Evolutionary conservation across 1,140 invertebrate species (phyloP), one percentile per base, ranked within the genome.

Genomic region (Hylaeus anthracinus): DNA sequence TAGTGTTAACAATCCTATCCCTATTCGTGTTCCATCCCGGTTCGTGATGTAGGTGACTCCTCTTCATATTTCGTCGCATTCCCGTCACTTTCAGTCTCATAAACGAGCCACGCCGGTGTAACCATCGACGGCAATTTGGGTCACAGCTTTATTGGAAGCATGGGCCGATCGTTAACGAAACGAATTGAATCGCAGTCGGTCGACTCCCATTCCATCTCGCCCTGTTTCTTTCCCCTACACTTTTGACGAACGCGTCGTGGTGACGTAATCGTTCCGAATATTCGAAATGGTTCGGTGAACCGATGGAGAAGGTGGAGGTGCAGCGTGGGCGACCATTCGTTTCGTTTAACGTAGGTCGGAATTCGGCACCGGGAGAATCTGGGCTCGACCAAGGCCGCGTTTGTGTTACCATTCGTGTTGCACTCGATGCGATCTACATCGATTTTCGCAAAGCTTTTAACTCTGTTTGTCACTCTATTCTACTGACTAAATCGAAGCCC

Each of bases 121-220:
- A 71, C 53, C 84, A 84, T 90, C 70, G 82, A n/a, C 43, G 64
- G 81, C 81, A 90, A 91, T 91, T 90, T 89, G 72, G 88, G 88
- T 91, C 89, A 89, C 65, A 86, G 85, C 83, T 90, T 91, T 89
- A 88, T 91, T 88, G 83, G 76, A 86, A 78, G 58, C 72, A 69
- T 73, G 75, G 83, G 81, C 71, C 77, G 80, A 75, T 86, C 75
- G 75, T 78, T 78, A 74, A 65, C 60, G 72, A 58, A 72, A 73
- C 61, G 61, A 48, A 79, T 45, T 43, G 77, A 73, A 73, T 51
- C n/a, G 51, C 45, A 51, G 51, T 51, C 48, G 48, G 48, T 51
- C 51, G 51, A 9, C 51, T 51, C 51, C 51, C 51, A 9, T 10
- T 51, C 9, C 51, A 10, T 8, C 5, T n/a, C 77, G 55, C 60